phyloP scores from a whole-genome alignment of 2,797 vertebrate species.

The Myotis myotis region DNA sequence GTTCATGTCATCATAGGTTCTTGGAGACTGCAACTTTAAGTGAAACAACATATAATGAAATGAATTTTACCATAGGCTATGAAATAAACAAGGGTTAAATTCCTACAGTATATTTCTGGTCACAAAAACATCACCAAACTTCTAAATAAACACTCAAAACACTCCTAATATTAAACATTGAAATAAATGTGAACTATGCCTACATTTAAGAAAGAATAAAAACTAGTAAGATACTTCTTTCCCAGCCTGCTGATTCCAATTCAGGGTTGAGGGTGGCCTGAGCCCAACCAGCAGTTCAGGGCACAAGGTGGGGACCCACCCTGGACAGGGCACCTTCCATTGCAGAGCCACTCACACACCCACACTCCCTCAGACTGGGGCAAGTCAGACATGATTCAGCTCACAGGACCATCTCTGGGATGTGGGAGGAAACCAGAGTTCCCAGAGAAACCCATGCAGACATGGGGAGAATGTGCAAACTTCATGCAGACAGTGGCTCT shows the following conservation, averaged over 20 bases:
- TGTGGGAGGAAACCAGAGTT: not conserved
- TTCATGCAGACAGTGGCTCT: not conserved
- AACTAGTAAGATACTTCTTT: not conserved
- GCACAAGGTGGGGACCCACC: not conserved
- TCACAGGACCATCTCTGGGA: not conserved
- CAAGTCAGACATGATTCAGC: not conserved
- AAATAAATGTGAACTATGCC: not conserved
- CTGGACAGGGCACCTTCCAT: not conserved
- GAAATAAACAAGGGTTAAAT: not conserved
- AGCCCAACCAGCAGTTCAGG: not conserved
- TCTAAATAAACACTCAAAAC: not conserved
- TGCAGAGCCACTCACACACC: not conserved
- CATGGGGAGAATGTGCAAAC: not conserved
- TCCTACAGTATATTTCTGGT: not conserved
- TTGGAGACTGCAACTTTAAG: not conserved
- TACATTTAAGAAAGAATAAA: not conserved
- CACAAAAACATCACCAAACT: not conserved
- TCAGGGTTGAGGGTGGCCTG: not conserved
- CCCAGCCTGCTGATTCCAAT: not conserved
- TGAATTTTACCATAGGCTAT: not conserved
- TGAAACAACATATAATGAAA: not conserved
- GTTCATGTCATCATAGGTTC: not conserved
- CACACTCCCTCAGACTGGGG: not conserved
- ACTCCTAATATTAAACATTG: not conserved
- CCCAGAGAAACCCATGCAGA: not conserved